Evolutionary conservation across 30 jellyfish, hydroid and myxozoan genomes (phyloP), one percentile per base, ranked within the genome.

Genomic region (Aurelia sp.): DNA sequence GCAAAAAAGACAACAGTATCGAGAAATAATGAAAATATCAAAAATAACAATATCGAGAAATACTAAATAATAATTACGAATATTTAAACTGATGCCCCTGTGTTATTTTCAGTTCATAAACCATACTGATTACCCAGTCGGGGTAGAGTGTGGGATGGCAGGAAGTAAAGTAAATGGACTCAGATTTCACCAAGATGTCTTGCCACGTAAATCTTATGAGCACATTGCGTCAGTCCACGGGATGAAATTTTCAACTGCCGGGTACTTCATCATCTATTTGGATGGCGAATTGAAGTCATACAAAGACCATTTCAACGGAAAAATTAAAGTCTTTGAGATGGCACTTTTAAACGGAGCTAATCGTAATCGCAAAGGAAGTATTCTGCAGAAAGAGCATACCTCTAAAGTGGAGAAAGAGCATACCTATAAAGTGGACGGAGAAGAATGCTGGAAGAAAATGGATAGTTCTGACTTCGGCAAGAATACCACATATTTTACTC

Each of bases 71-170:
- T n/a, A n/a, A n/a, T n/a, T n/a, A n/a, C n/a, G n/a, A n/a, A n/a
- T n/a, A n/a, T n/a, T n/a, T n/a, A n/a, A n/a, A n/a, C n/a, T n/a
- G n/a, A n/a, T n/a, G n/a, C n/a, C n/a, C n/a, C n/a, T n/a, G n/a
- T n/a, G n/a, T n/a, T 73, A 73, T 30, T 44, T 73, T 27, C 84
- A 73, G 48, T 40, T 78, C 79, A 78, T 78, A 19, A 62, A 78
- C 52, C 88, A 76, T 55, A 61, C 79, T 23, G 88, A 78, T 63
- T 53, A 60, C 11, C 79, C 78, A 19, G 79, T 78, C 47, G 62
- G 33, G 30, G 53, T 78, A 9, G 79, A 78, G 31, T 78, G 88
- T 31, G 88, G 88, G 22, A 62, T 55, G 22, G 88, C 69, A 11
- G 78, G 78, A n/a, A 23, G 35, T 4, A 50, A 17, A 18, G 63